A percentile compares a stretch with the other conserved stretches of the same genome.
Conservation (phyloP, 2,888 invertebrate genomes). For the Belgica antarctica region DNA sequence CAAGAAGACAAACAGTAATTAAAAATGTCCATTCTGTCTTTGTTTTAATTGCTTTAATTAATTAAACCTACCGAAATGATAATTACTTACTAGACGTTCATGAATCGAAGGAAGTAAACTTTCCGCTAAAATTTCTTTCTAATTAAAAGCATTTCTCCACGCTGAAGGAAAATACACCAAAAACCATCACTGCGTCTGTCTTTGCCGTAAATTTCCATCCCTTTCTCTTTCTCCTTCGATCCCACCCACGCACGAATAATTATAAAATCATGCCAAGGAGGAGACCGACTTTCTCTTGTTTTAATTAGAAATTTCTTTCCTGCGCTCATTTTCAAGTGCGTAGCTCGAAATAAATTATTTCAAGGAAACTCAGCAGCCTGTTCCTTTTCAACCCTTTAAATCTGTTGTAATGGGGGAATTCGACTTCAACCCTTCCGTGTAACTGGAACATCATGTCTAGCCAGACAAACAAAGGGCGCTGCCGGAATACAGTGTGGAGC, state of each 20-base stretch:
- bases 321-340: slow-evolving; percentile 12
- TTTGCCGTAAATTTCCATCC: slow-evolving; percentile 22
- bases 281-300: neutral
- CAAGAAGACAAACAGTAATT: slow-evolving; percentile 39
- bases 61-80: slow-evolving; percentile 43
- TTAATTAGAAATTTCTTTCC: slow-evolving; percentile 24
- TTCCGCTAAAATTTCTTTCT: slow-evolving; percentile 29
- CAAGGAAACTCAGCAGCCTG: no score
- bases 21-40: slow-evolving; percentile 20
- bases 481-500: no score
- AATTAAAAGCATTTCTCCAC: slow-evolving; percentile 37
- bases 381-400: no score
- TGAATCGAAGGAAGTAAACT: slow-evolving; percentile 30
- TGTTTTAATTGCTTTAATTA: slow-evolving; percentile 44
- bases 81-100: slow-evolving; percentile 43
- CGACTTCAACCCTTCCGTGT: no score
- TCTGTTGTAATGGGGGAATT: no score
- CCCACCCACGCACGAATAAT: neutral
- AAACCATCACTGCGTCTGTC: slow-evolving; percentile 19
- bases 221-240: neutral
- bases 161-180: slow-evolving; percentile 21
- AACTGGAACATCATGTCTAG: no score
- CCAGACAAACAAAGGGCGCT: no score
- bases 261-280: slow-evolving; percentile 20
- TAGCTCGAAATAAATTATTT: no score